Percentiles rank a stretch among this genome's conserved stretches.
These are phyloP conservation scores for Scotopteryx bipunctaria DNA, from an alignment of 2,888 invertebrate genomes.

Conservation along the genomic window DNA sequence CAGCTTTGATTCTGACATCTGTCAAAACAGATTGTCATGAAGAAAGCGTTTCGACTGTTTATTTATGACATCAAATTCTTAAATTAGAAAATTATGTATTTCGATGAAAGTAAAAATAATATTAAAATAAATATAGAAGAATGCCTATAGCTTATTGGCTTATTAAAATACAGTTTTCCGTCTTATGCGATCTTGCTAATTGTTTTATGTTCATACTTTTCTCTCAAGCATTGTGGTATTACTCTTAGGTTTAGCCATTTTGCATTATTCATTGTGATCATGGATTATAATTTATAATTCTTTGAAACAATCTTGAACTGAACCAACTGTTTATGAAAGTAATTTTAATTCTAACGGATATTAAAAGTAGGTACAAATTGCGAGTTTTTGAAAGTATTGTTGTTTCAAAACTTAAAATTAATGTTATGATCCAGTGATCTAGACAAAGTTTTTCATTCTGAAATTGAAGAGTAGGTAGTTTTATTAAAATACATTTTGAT, in stretches of 20 bases:
- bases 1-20: neutral
- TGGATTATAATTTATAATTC: conserved; percentile 5
- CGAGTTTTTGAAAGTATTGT: neutral
- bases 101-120: too few relatives aligned
- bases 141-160: too few relatives aligned
- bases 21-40: neutral
- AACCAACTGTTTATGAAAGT: neutral
- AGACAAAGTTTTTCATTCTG: too few relatives aligned
- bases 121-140: too few relatives aligned
- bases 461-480: too few relatives aligned
- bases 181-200: too few relatives aligned
- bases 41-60: neutral
- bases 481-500: too few relatives aligned
- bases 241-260: conserved; percentile 2
- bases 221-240: neutral
- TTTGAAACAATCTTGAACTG: conserved; percentile 4
- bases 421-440: too few relatives aligned
- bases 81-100: neutral
- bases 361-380: neutral
- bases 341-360: neutral
- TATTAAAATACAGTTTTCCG: too few relatives aligned
- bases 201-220: conserved; percentile 1
- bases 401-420: too few relatives aligned
- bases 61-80: too few relatives aligned
- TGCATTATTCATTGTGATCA: conserved; percentile 13